Evolutionary conservation across 2,888 invertebrate genomes (phyloP), one percentile per base, ranked within the genome.

Genomic region (Andrena praecox): DNA sequence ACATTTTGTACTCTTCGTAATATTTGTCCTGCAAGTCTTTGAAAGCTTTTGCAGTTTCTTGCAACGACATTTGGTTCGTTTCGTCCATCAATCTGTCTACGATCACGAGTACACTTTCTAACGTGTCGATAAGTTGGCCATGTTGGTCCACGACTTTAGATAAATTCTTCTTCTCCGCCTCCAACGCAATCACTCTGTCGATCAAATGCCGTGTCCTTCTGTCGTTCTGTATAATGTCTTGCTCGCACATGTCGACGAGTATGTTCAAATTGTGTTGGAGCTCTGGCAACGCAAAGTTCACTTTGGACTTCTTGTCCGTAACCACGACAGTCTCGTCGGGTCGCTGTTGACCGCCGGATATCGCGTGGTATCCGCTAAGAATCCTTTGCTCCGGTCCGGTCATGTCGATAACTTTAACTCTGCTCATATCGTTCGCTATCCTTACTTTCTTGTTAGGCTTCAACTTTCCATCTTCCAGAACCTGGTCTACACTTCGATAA

Each of bases 331-430:
- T 95, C 80, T 95, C 95, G 64, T 95, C 95, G 0, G 95, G 95
- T 80, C 95, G 94, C 88, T 96, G 95, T 82, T 96, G 95, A 60
- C 95, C 95, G 33, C 97, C 97, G 0, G 97, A 96, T 56, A 99
- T 95, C 0, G 99, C 98, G 94, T 98, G 98, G 94, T 99, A 99
- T 0, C 99, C 98, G 92, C 97, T 97, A 2, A 98, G 95, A 52
- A 99, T 97, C 74, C 98, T 96, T 93, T 98, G 97, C 94, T 99
- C 98, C 0, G 97, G 98, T 0, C 99, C 99, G 7, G 99, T 99
- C 98, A 99, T 98, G 94, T 99, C 99, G 85, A 99, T 99, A 12
- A 99, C 99, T 89, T 99, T 99, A 59, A 99, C 98, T 94, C 98
- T 98, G 48, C 97, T 96, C 68, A 98, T 94, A 89, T 97, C 96